Conservation (phyloP, 2,113 vertebrate species). For the Myxocyprinus asiaticus region DNA sequence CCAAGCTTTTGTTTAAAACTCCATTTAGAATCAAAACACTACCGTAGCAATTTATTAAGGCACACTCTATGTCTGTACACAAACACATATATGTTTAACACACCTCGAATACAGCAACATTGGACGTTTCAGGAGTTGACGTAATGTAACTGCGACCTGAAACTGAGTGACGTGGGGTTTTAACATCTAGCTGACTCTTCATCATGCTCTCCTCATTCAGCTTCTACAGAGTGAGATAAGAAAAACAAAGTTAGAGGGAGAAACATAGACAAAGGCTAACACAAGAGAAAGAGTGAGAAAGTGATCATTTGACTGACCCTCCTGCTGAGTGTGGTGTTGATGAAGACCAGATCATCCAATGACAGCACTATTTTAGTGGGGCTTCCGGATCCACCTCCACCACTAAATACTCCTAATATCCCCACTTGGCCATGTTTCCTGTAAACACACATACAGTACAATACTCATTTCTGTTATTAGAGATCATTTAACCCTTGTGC, state of each 20-base stretch:
- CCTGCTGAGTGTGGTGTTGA: conserved; percentile 81
- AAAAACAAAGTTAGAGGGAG: not conserved
- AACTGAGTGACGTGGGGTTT: conserved; percentile 71
- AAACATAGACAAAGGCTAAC: not conserved
- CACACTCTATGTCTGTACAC: not conserved
- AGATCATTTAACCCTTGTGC: too few species aligned
- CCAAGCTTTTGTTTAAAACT: too few species aligned
- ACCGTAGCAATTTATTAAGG: too few species aligned
- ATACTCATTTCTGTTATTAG: too few species aligned
- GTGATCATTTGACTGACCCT: conserved; percentile 66
- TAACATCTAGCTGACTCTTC: conserved; percentile 74
- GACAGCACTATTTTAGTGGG: conserved; percentile 78
- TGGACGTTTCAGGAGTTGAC: conserved; percentile 74
- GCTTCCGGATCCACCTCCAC: conserved; percentile 69
- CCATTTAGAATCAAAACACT: too few species aligned
- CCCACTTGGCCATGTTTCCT: conserved; percentile 69
- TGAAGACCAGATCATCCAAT: conserved; percentile 86
- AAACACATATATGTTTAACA: not conserved
- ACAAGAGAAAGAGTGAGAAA: not conserved
- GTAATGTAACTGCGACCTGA: conserved; percentile 76
- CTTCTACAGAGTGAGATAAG: conserved; percentile 62
- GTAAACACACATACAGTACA: conserved; percentile 25
- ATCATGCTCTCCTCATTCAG: conserved; percentile 78
- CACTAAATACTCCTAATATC: conserved; percentile 62
- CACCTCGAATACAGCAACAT: conserved; percentile 85